Percentiles rank a stretch among this genome's conserved stretches.
Conservation (phyloP, 2,797 vertebrate species). For the Danio choprae region DNA sequence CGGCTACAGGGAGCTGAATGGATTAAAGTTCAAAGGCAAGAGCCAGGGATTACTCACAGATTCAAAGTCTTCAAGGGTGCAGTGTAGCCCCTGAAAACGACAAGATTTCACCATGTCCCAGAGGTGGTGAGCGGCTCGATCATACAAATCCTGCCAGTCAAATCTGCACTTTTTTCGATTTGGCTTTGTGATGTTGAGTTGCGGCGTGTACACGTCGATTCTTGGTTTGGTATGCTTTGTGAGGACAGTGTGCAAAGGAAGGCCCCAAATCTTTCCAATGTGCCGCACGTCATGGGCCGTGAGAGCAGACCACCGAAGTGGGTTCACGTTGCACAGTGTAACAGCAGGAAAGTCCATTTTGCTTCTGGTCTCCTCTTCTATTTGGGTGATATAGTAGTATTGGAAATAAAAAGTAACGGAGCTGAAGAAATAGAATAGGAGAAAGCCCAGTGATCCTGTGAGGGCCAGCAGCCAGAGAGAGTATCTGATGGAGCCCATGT, state of each 20-base stretch:
- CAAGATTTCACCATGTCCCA: conserved; percentile 71
- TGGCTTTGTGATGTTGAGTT: neutral
- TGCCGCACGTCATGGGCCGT: conserved; percentile 49
- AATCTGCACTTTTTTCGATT: conserved; percentile 40
- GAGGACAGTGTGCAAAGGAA: neutral
- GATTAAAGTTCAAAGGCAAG: conserved; percentile 82
- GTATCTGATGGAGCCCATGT: conserved; percentile 42
- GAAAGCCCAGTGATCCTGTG: conserved; percentile 38
- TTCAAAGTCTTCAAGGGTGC: conserved; percentile 73
- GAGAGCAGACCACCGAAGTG: conserved; percentile 51
- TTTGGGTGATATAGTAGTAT: conserved; percentile 55
- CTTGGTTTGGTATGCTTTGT: neutral
- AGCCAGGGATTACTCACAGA: conserved; percentile 76
- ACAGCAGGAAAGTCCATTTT: conserved; percentile 57
- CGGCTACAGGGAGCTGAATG: conserved; percentile 68
- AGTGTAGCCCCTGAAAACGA: conserved; percentile 68
- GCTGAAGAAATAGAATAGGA: conserved; percentile 46
- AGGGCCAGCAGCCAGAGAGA: conserved; percentile 57
- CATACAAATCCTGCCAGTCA: conserved; percentile 61
- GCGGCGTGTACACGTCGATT: neutral
- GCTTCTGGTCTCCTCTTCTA: conserved; percentile 47
- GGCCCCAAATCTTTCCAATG: conserved; percentile 45
- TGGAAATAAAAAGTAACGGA: conserved; percentile 48
- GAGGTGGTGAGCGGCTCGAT: conserved; percentile 62
- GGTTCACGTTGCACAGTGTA: conserved; percentile 61